phyloP scores from a whole-genome alignment of 2,888 invertebrate species.

The Caenorhabditis virilis region DNA sequence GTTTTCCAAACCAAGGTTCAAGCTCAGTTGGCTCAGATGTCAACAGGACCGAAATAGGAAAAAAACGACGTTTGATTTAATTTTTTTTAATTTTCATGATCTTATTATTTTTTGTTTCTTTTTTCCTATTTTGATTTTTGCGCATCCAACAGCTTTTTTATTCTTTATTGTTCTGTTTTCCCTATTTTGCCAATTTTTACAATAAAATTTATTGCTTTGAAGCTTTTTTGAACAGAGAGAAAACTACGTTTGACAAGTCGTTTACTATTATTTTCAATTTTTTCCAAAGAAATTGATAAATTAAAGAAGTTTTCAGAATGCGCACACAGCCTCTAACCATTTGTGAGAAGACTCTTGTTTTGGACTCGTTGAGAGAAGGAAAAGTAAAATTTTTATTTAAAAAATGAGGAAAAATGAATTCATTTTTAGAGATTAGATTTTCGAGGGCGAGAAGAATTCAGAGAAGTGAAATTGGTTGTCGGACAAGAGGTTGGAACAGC shows the following conservation, averaged over 20 bases:
- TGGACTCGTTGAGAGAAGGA: conserved; percentile 18
- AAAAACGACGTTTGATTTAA: background rate
- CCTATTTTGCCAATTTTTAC: background rate
- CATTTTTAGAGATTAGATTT: conserved; percentile 50
- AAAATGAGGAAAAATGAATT: background rate
- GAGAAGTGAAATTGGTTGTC: conserved; percentile 46
- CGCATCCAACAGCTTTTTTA: too few relatives aligned
- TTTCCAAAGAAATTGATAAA: too few relatives aligned
- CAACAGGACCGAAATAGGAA: conserved; percentile 5
- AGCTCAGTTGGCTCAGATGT: conserved; percentile 37
- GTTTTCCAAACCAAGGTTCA: conserved; percentile 49
- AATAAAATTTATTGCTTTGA: conserved; percentile 1
- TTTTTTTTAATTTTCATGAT: conserved; percentile 3
- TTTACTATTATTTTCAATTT: too few relatives aligned
- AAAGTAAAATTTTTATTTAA: background rate
- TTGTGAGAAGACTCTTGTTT: conserved; percentile 27
- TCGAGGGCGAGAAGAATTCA: conserved; percentile 46
- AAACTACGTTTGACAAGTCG: too few relatives aligned
- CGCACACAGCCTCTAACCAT: conserved; percentile 21
- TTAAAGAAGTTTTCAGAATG: too few relatives aligned
- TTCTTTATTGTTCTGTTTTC: background rate
- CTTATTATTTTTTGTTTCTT: background rate
- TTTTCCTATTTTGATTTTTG: background rate
- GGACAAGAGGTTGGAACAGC: conserved; percentile 50
- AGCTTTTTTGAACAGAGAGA: too few relatives aligned